Evolutionary conservation across 2,113 vertebrate genomes (phyloP).

Genomic region (Balaeniceps rex): DNA sequence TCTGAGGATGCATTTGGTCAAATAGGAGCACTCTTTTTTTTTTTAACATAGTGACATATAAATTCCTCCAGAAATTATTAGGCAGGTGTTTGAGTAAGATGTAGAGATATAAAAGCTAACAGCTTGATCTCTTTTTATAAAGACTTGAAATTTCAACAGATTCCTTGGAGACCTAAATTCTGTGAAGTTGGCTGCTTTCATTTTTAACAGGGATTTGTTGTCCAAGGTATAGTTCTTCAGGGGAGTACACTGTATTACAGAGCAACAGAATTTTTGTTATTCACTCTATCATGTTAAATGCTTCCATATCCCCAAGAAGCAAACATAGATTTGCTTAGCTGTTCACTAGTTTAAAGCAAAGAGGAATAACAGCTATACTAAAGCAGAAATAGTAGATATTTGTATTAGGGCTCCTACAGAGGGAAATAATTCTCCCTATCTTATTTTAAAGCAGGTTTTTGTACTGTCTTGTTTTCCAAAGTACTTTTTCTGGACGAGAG

Average conservation of each 20-base stretch:
- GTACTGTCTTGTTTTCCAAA: background rate
- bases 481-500: background rate
- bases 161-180: background rate
- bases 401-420: background rate
- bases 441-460: background rate
- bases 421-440: background rate
- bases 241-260: background rate
- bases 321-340: background rate
- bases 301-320: background rate
- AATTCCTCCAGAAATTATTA: background rate
- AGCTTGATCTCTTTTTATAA: background rate
- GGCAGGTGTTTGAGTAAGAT: background rate
- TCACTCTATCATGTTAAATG: background rate
- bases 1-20: background rate
- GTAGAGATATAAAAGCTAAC: background rate
- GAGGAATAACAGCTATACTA: background rate
- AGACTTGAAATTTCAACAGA: background rate
- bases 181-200: constrained; percentile 10
- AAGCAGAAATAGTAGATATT: background rate
- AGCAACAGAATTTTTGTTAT: constrained; percentile 3
- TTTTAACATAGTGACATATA: background rate
- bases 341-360: background rate
- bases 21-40: background rate
- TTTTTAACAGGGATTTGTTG: background rate
- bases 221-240: background rate